Conservation (phyloP, 2,888 invertebrate species). For the Thecophora atra region DNA sequence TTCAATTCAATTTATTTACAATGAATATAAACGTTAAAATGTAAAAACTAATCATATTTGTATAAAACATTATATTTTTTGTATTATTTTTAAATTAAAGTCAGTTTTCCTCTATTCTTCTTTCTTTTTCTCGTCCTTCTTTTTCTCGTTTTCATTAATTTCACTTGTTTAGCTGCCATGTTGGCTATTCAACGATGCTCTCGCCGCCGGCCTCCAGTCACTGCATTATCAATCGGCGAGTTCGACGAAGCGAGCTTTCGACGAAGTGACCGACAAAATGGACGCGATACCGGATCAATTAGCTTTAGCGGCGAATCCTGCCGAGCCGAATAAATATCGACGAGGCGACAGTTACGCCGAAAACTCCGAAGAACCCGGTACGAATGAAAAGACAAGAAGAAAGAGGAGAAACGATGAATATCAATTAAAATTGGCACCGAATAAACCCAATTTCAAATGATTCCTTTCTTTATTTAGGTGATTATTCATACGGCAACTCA, state of each 20-base stretch:
- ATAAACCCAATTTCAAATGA: neutral
- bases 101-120: neutral
- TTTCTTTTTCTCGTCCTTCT: neutral
- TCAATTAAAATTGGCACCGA: no score
- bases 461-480: neutral
- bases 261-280: slow-evolving; percentile 52
- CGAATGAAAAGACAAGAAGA: no score
- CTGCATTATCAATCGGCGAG: slow-evolving; percentile 25
- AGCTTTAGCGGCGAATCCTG: slow-evolving; percentile 56
- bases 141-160: neutral
- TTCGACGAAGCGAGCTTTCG: slow-evolving; percentile 46
- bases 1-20: neutral
- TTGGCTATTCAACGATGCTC: slow-evolving; percentile 37
- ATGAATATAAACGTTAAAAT: neutral
- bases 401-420: no score
- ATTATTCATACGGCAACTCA: slow-evolving; percentile 53
- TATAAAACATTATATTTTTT: neutral
- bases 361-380: slow-evolving; percentile 38
- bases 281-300: slow-evolving; percentile 55
- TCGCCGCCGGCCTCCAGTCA: slow-evolving; percentile 29
- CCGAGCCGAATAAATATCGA: slow-evolving; percentile 51
- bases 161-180: slow-evolving; percentile 42
- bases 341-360: slow-evolving; percentile 48
- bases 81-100: neutral
- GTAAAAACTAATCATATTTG: neutral